These are phyloP conservation scores for Hippocampus comes DNA, from an alignment of 2,113 vertebrate species.

Conservation along the genomic window DNA sequence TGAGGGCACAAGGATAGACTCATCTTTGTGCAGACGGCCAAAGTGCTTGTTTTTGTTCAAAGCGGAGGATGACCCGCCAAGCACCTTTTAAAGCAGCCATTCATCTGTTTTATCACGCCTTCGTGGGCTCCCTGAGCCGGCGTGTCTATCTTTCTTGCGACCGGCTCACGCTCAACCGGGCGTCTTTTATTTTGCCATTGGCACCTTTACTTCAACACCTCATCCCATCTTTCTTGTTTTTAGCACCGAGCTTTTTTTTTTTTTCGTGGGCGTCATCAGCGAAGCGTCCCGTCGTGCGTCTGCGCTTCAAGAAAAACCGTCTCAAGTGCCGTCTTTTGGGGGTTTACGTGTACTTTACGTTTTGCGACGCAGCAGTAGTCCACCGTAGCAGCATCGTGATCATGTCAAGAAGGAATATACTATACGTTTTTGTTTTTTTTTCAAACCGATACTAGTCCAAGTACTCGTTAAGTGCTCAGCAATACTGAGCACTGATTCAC, in stretches of 20 bases:
- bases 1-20: constrained; percentile 39
- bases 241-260: neutral
- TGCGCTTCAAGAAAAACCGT: neutral
- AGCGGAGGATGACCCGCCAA: constrained; percentile 15
- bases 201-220: constrained; percentile 6
- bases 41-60: constrained; percentile 12
- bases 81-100: constrained; percentile 17
- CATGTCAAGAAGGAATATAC: too few relatives aligned
- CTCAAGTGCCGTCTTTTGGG: neutral
- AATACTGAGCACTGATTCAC: too few relatives aligned
- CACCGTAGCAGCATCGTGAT: too few relatives aligned
- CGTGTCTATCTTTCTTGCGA: neutral
- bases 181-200: constrained; percentile 3
- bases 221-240: neutral
- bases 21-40: constrained; percentile 13
- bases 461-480: too few relatives aligned
- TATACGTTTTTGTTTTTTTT: too few relatives aligned
- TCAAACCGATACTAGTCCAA: too few relatives aligned
- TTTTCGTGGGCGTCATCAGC: too few relatives aligned
- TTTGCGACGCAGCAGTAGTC: too few relatives aligned
- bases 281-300: neutral
- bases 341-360: neutral
- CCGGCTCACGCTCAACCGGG: neutral
- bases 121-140: neutral
- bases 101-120: constrained; percentile 17